Evolutionary conservation across 2,888 invertebrate species (phyloP).

Genomic region (Hyles lineata): DNA sequence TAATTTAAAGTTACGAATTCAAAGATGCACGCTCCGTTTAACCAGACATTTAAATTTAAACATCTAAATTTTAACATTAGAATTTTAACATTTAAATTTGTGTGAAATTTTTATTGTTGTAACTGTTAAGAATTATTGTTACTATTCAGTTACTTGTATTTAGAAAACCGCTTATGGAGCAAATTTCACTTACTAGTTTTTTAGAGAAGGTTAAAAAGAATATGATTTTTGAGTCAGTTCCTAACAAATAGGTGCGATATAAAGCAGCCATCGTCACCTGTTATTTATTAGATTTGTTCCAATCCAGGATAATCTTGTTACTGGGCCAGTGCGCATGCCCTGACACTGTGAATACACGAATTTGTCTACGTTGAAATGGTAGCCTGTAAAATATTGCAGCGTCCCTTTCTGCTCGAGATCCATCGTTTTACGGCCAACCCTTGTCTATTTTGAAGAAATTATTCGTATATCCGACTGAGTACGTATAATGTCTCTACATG

Average conservation of each 20-base stretch:
- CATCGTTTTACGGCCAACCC: background rate
- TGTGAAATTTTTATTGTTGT: too few relatives aligned
- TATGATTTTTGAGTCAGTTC: constrained; percentile 28
- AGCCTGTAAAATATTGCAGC: constrained; percentile 31
- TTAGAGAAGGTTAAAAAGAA: background rate
- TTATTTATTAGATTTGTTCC: constrained; percentile 80
- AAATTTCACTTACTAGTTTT: background rate
- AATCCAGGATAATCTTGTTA: constrained; percentile 77
- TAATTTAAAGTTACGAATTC: background rate
- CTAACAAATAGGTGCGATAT: constrained; percentile 38
- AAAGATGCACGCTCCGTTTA: too few relatives aligned
- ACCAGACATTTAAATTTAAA: too few relatives aligned
- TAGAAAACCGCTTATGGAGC: too few relatives aligned
- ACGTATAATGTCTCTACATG: background rate
- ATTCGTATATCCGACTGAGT: background rate
- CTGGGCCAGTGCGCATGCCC: constrained; percentile 48
- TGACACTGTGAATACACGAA: constrained; percentile 40
- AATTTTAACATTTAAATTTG: too few relatives aligned
- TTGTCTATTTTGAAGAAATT: background rate
- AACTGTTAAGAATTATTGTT: too few relatives aligned
- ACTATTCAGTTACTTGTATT: too few relatives aligned
- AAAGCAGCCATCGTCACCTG: constrained; percentile 67
- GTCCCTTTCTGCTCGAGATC: constrained; percentile 13
- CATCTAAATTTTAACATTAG: too few relatives aligned
- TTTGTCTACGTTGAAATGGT: constrained; percentile 43